phyloP scores from a whole-genome alignment of 1,140 invertebrate genomes.

The Panonychus citri region DNA sequence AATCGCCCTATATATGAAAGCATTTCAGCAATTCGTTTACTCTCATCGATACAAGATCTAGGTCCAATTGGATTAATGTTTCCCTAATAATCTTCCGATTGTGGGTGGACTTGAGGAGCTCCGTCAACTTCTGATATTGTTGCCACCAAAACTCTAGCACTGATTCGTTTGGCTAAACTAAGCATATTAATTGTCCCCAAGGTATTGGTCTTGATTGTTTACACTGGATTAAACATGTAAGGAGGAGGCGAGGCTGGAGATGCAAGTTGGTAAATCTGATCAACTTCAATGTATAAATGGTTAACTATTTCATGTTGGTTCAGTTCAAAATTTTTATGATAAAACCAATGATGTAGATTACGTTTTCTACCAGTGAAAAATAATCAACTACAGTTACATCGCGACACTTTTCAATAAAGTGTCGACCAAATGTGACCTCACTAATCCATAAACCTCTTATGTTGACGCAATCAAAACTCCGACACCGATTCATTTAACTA shows the following conservation, averaged over 20 bases:
- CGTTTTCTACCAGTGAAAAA: conserved; percentile 85
- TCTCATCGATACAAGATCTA: conserved; percentile 94
- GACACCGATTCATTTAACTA: no score
- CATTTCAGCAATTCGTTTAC: conserved; percentile 87
- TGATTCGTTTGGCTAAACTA: conserved; percentile 70
- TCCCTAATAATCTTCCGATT: conserved; percentile 89
- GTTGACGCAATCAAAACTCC: no score
- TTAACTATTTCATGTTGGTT: conserved; percentile 98
- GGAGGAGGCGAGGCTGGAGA: conserved; percentile 95
- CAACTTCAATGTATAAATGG: conserved; percentile 89
- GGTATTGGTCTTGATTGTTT: conserved; percentile 98
- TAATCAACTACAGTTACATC: conserved; percentile 96
- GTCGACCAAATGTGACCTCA: conserved; percentile 93
- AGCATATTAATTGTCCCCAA: conserved; percentile 98
- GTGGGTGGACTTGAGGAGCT: conserved; percentile 91
- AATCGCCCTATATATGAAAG: conserved; percentile 90
- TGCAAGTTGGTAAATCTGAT: conserved; percentile 97
- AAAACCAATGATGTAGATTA: conserved; percentile 96
- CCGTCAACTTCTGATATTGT: conserved; percentile 98
- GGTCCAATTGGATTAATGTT: conserved; percentile 91
- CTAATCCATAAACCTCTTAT: no score
- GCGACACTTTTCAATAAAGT: conserved; percentile 77
- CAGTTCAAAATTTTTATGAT: conserved; percentile 95
- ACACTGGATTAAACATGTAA: conserved; percentile 99
- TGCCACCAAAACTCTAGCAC: conserved; percentile 79